Conservation (phyloP, 2,888 invertebrate genomes). For the Hecatera dysodea region DNA sequence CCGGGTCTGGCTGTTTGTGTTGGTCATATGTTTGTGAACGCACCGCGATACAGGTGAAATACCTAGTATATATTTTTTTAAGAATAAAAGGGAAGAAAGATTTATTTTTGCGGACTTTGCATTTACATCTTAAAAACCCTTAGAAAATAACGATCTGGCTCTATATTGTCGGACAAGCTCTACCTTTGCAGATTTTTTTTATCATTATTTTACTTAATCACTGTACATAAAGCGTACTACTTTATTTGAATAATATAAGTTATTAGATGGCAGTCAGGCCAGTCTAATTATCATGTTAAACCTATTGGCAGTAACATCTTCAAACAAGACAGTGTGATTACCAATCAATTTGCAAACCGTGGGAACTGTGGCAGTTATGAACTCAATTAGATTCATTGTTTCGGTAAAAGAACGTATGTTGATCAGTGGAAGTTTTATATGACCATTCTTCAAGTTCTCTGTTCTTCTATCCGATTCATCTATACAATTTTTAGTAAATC, state of each 20-base stretch:
- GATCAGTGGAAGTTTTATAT: constrained; percentile 5
- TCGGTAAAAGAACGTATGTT: background rate
- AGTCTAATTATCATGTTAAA: background rate
- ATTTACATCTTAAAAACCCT: too few species aligned
- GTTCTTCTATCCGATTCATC: background rate
- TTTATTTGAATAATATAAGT: background rate
- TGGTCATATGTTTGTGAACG: too few species aligned
- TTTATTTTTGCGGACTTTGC: too few species aligned
- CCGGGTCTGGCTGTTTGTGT: too few species aligned
- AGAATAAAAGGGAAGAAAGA: too few species aligned
- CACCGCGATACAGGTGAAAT: too few species aligned
- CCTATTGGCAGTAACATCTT: constrained; percentile 3
- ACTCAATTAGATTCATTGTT: constrained; percentile 22
- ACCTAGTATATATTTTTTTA: too few species aligned
- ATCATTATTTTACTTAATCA: too few species aligned
- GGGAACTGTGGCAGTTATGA: constrained; percentile 18
- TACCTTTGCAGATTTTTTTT: too few species aligned
- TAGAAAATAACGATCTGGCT: too few species aligned
- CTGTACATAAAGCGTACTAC: background rate
- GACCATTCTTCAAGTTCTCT: background rate
- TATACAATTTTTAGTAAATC: background rate
- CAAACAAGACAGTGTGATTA: constrained; percentile 18
- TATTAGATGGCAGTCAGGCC: background rate
- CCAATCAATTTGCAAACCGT: constrained; percentile 22
- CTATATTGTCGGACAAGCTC: too few species aligned